phyloP scores from a whole-genome alignment of 2,113 vertebrate genomes.

The Chloropsis hardwickii region DNA sequence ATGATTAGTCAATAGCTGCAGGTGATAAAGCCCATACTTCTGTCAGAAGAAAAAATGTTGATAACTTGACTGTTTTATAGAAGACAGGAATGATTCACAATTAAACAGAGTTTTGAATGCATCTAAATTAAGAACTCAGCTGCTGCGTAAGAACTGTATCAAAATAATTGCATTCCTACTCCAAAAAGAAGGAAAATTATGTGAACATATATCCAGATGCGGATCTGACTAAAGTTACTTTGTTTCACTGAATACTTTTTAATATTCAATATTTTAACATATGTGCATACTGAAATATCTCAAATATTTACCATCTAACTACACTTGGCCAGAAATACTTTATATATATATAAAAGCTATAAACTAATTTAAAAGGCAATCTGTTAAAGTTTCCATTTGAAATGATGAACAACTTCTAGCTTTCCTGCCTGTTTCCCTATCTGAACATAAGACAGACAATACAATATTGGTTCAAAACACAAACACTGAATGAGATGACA shows the following conservation, averaged over 20 bases:
- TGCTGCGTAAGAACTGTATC: not conserved
- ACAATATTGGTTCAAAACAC: not conserved
- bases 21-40: not conserved
- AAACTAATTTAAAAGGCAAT: not conserved
- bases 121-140: not conserved
- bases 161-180: not conserved
- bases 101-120: not conserved
- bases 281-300: not conserved
- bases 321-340: not conserved
- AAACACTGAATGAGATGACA: not conserved
- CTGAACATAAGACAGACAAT: not conserved
- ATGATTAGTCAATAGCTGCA: not conserved
- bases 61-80: not conserved
- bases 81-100: not conserved
- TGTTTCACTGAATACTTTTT: not conserved
- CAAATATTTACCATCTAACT: not conserved
- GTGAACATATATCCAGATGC: not conserved
- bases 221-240: not conserved
- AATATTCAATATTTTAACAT: not conserved
- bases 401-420: not conserved
- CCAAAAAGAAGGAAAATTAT: not conserved
- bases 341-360: not conserved
- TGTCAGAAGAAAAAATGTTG: not conserved
- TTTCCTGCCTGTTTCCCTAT: not conserved
- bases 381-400: not conserved